Evolutionary conservation across 2,113 vertebrate species (phyloP), one percentile per base, ranked within the genome.

Genomic region (Zapus hudsonius): DNA sequence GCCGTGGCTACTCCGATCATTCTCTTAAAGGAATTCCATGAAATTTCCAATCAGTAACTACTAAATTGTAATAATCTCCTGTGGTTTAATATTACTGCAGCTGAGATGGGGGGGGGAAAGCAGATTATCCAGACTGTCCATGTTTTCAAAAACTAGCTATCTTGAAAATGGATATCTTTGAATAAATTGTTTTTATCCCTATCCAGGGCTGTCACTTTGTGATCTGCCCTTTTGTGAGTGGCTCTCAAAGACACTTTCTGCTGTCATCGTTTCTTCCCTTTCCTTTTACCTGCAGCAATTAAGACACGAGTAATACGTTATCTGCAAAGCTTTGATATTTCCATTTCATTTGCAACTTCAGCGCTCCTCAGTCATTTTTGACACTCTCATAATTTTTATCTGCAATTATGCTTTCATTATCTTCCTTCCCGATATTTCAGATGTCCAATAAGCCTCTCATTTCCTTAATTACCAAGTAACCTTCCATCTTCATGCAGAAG

Each of bases 391-490:
- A 95, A 96, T 94, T 96, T 94, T 97, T 95, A 94, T 82, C 91
- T 96, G 87, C 95, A 96, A 95, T 96, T 96, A 95, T 9, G 90
- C 91, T 95, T 96, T 95, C 95, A 97, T 96, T 96, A 97, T 80
- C 92, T 90, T 94, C 87, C 95, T 94, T 96, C 63, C 87, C 5
- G 33, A 96, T 96, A 96, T 95, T 94, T 92, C 78, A 96, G 87
- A 92, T 96, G 94, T 96, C 91, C 90, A 95, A 92, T 90, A 95
- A 95, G 89, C 92, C 84, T 90, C 93, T 97, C 63, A 88, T 96
- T 96, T 96, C 95, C 96, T 95, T 97, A 97, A 96, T 97, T 95
- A 96, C 79, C 90, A 87, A 61, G 87, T 96, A 96, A 95, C 95
- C 95, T 96, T 93, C 94, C 66, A 93, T 95, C 87, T 92, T 94